Conservation (phyloP, 2,113 vertebrate species). For the Amazona guildingii region DNA sequence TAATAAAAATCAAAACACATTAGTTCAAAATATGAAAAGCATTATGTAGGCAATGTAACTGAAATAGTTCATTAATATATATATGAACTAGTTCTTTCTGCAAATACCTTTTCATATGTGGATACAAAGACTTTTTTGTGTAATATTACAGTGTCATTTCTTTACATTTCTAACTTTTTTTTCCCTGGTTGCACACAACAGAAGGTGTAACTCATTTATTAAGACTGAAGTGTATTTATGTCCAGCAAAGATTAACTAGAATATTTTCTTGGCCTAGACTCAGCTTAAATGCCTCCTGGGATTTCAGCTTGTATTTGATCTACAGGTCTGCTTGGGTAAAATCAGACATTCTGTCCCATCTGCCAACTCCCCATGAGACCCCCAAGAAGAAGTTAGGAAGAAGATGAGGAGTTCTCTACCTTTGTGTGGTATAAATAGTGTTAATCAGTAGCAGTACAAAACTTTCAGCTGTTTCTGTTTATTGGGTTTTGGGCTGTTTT, state of each 20-base stretch:
- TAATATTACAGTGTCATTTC: neutral
- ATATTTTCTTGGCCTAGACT: neutral
- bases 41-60: neutral
- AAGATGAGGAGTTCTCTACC: neutral
- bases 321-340: neutral
- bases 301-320: neutral
- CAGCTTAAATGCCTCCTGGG: neutral
- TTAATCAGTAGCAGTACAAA: neutral
- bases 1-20: neutral
- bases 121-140: neutral
- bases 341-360: neutral
- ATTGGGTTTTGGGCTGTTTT: neutral
- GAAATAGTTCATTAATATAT: neutral
- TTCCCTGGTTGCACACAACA: neutral
- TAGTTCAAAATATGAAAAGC: neutral
- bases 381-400: rapidly evolving
- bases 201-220: neutral
- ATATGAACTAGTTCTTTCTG: neutral
- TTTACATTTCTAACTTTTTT: neutral
- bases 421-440: neutral
- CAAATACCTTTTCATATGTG: neutral
- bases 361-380: neutral
- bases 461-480: neutral
- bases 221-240: neutral
- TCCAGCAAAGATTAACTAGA: neutral